Evolutionary conservation across 1,140 invertebrate genomes (phyloP), one percentile per base, ranked within the genome.

Genomic region (Penaeus chinensis): DNA sequence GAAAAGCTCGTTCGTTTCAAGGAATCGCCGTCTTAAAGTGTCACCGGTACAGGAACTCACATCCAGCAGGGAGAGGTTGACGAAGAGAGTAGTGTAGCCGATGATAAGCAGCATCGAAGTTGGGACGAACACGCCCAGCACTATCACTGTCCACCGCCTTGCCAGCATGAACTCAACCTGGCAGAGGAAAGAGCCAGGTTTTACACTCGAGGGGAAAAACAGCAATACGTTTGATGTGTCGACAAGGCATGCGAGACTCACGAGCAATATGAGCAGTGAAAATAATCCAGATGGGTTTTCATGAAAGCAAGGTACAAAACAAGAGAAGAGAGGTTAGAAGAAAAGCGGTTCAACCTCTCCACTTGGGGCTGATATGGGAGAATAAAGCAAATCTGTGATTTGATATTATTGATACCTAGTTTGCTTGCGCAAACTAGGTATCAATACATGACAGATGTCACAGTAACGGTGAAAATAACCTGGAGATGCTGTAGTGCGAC

Each of bases 121-220:
- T 61, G 85, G 85, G n/a, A 87, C 42, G 66, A 54, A 87, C 19
- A 87, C 85, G 1, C 47, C 54, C 63, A 87, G 24, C 2, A 87
- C 85, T 20, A 87, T 87, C 62, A 87, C 85, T 5, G 85, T 87
- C 85, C 85, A 87, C 24, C 85, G 77, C 20, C 85, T 60, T 11
- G 42, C 37, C 65, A 87, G 27, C 66, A 81, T 65, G 19, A 87
- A 74, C 47, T 65, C 20, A n/a, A 87, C 47, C 85, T 87, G 85
- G 78, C 8, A 71, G 37, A 76, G 62, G 37, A 10, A 42, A 22
- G 37, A 83, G 63, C 3, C 10, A 22, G 1, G 8, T 10, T 60
- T 61, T 20, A 61, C 47, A 11, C 8, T 10, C 3, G 22, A 37
- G 13, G 42, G 27, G 32, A 19, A 32, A 18, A 4, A 7, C 37